These are phyloP conservation scores for Calvadosia cruxmelitensis DNA, from an alignment of 30 jellyfish, hydroid and myxozoan species.

Conservation along the genomic window DNA sequence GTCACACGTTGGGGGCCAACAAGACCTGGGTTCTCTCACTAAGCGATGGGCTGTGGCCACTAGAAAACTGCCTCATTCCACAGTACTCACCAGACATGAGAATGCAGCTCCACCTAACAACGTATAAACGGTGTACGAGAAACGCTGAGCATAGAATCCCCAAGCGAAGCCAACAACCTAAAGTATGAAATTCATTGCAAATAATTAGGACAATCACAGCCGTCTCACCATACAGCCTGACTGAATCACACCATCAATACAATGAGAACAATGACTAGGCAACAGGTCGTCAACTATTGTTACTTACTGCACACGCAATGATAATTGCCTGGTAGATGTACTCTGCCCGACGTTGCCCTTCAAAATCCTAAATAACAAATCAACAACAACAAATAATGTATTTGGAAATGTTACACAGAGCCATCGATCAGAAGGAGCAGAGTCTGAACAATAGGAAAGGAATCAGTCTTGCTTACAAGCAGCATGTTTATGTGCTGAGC, in stretches of 20 bases:
- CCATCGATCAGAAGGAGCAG: no score
- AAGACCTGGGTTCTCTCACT: no score
- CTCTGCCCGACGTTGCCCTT: conserved; percentile 93
- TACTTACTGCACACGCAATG: conserved; percentile 81
- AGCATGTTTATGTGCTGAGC: no score
- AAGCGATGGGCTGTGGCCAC: no score
- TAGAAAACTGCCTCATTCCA: no score
- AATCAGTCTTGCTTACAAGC: no score
- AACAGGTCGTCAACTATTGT: no score
- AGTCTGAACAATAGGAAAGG: no score
- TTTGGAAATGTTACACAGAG: no score
- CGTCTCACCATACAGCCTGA: no score
- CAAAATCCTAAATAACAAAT: conserved; percentile 61
- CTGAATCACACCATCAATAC: not conserved
- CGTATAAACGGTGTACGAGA: conserved; percentile 68
- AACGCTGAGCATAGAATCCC: conserved; percentile 72
- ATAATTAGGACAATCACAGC: not conserved
- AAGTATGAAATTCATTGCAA: not conserved
- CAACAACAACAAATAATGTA: not conserved
- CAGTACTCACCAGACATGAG: conserved; percentile 48
- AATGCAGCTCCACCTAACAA: conserved; percentile 63
- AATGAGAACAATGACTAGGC: not conserved
- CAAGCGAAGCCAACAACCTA: conserved; percentile 80
- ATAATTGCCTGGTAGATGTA: conserved; percentile 65
- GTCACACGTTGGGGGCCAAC: no score